phyloP scores from a whole-genome alignment of 1,140 invertebrate species.

The Camponotus vicinus region DNA sequence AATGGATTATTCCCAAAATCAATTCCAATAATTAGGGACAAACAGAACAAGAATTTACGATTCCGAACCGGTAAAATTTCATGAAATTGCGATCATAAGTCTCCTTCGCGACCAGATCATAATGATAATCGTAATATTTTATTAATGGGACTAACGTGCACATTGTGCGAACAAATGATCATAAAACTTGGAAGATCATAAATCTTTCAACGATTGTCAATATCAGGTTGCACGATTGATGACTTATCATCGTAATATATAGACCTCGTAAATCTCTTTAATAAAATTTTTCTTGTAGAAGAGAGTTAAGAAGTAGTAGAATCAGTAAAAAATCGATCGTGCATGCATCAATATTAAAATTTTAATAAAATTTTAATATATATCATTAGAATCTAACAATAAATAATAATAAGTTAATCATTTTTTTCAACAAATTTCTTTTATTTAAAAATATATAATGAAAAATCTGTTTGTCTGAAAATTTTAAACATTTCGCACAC shows the following conservation, averaged over 20 bases:
- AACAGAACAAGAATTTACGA: slow-evolving; percentile 41
- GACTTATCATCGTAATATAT: slow-evolving; percentile 5
- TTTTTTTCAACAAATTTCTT: not conserved
- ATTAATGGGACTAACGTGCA: slow-evolving; percentile 44
- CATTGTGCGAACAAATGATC: slow-evolving; percentile 30
- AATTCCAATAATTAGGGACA: slow-evolving; percentile 20
- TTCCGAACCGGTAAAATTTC: not conserved
- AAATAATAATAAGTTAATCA: not conserved
- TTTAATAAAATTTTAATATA: not conserved
- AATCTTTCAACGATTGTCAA: slow-evolving; percentile 40
- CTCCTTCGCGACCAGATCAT: not conserved
- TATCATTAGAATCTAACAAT: not conserved
- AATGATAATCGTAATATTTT: slow-evolving; percentile 56
- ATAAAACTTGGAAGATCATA: slow-evolving; percentile 24
- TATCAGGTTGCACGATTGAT: slow-evolving; percentile 36
- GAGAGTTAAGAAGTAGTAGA: not conserved
- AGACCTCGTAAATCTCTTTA: not conserved
- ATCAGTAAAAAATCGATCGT: not conserved
- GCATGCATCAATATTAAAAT: too few species aligned
- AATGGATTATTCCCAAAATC: slow-evolving; percentile 31
- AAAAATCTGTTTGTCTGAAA: too few species aligned
- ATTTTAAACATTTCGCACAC: too few species aligned
- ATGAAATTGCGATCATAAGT: not conserved
- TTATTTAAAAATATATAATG: not conserved
- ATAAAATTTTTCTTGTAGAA: slow-evolving; percentile 19